Evolutionary conservation across 2,113 vertebrate genomes (phyloP).

Genomic region (Brienomyrus brachyistius): DNA sequence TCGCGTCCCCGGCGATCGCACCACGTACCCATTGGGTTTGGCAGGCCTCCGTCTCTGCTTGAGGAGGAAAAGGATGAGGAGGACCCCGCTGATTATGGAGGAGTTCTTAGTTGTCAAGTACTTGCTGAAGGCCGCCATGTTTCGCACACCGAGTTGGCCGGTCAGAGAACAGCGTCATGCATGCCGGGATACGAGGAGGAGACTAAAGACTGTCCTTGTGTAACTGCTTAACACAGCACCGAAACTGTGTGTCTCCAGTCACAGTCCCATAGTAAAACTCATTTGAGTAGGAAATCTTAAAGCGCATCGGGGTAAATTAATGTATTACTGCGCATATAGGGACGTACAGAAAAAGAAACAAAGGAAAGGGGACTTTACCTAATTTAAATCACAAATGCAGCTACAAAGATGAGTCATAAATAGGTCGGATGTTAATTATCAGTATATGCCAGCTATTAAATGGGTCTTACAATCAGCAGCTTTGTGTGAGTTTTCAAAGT

Average conservation of each 20-base stretch:
- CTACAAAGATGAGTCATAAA: background rate
- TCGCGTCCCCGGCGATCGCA: background rate
- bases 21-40: slow-evolving; percentile 53
- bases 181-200: slow-evolving; percentile 24
- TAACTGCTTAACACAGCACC: background rate
- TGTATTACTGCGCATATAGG: background rate
- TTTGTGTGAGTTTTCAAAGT: background rate
- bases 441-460: background rate
- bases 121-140: slow-evolving; percentile 87
- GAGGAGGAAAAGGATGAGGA: slow-evolving; percentile 70
- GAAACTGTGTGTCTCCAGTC: background rate
- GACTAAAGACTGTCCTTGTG: background rate
- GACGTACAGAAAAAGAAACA: background rate
- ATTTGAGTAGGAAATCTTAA: background rate
- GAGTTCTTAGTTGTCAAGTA: slow-evolving; percentile 79
- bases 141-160: slow-evolving; percentile 20
- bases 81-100: slow-evolving; percentile 68
- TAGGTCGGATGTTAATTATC: background rate
- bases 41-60: slow-evolving; percentile 50
- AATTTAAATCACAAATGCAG: background rate
- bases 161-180: slow-evolving; percentile 11
- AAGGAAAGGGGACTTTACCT: background rate
- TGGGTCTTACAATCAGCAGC: background rate
- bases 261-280: background rate
- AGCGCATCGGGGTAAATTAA: background rate